Base-by-base conservation (phyloP, 1,140 invertebrate species). In the Thalassaphorura encarpata region DNA sequence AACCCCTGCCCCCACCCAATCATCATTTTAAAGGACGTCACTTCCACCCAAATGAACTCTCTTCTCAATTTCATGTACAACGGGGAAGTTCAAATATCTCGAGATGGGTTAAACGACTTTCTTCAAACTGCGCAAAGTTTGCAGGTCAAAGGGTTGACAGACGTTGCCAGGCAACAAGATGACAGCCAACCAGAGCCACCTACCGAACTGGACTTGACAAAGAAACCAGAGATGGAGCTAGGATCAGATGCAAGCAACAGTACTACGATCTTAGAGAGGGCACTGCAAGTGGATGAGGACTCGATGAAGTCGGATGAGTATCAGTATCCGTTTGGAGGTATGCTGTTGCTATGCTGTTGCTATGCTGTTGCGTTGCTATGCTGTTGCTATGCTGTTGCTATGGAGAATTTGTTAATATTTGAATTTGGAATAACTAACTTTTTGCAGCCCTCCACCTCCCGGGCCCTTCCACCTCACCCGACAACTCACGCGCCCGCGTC, bases 11-110 rank as follows among this genome's bases (percentile, higher is more conserved):
- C n/a, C n/a, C n/a, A n/a, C n/a, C n/a, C n/a, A n/a, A n/a, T n/a
- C n/a, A n/a, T n/a, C n/a, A n/a, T n/a, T n/a, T n/a, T n/a, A n/a
- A n/a, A n/a, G n/a, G n/a, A n/a, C n/a, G n/a, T n/a, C n/a, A n/a
- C n/a, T n/a, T n/a, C n/a, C n/a, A n/a, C n/a, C n/a, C n/a, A n/a
- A n/a, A n/a, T n/a, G n/a, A n/a, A n/a, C n/a, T n/a, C n/a, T n/a
- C 76, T 95, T 58, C 76, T 95, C 56, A 83, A 86, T 70, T 94
- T 94, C 75, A 93, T 94, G 88, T 95, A 94, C 72, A 86, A 90
- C 72, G 89, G 89, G 40, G 89, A 94, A 75, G 89, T 95, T 3
- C 85, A 90, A 70, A 87, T 93, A 58, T 85, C 86, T 43, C 87
- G 93, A 69, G 88, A 92, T 67, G 87, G 91, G 66, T 74, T 95